These are phyloP conservation scores for Argyrosomus regius DNA, from an alignment of 2,797 vertebrate species.

Conservation along the genomic window DNA sequence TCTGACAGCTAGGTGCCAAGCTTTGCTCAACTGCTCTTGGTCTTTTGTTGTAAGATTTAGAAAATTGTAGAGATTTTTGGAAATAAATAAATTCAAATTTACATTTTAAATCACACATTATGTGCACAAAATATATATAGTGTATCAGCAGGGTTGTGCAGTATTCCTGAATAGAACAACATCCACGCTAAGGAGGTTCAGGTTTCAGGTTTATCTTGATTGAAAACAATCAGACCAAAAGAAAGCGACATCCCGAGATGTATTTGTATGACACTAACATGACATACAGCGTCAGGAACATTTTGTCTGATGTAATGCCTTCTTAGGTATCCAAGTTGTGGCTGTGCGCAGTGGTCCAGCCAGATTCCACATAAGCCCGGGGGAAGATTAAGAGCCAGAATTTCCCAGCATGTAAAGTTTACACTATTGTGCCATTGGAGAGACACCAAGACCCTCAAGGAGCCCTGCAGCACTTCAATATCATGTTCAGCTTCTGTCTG, in stretches of 20 bases:
- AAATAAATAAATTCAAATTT: too few relatives aligned
- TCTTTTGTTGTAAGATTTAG: too few relatives aligned
- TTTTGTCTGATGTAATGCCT: not conserved
- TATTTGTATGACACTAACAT: not conserved
- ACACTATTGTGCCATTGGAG: not conserved
- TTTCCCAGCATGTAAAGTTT: conserved; percentile 20
- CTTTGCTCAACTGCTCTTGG: too few relatives aligned
- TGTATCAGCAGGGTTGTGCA: not conserved
- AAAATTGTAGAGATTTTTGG: too few relatives aligned
- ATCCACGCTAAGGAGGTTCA: not conserved
- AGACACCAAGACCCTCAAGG: not conserved
- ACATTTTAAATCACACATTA: too few relatives aligned
- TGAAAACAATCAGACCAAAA: too few relatives aligned
- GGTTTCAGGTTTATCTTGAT: not conserved
- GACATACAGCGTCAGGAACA: not conserved
- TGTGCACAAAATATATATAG: too few relatives aligned
- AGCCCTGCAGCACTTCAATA: not conserved
- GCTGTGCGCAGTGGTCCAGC: not conserved
- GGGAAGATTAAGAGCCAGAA: not conserved
- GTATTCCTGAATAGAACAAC: not conserved
- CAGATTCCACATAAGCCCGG: conserved; percentile 44
- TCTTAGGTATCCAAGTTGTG: not conserved
- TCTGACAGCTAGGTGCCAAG: too few relatives aligned
- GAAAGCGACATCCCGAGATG: not conserved
- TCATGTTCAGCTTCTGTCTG: conserved; percentile 1